These are phyloP conservation scores for Chironomus tepperi DNA, from an alignment of 1,140 invertebrate genomes.

Conservation along the genomic window DNA sequence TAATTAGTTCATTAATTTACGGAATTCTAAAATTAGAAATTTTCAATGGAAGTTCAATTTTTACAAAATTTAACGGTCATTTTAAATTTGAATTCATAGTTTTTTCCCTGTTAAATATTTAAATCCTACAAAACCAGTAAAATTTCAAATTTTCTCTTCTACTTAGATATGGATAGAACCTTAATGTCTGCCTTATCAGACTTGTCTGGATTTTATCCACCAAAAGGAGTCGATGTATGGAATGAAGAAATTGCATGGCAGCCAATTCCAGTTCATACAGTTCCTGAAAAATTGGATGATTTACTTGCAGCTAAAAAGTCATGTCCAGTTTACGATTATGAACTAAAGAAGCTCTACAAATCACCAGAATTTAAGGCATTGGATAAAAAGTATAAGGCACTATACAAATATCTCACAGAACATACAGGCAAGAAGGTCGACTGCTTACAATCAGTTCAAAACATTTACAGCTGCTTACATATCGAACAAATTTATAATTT, in stretches of 20 bases:
- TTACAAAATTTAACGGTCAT: too few relatives aligned
- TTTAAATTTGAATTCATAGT: too few relatives aligned
- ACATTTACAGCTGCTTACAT: slow-evolving; percentile 56
- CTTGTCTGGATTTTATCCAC: slow-evolving; percentile 73
- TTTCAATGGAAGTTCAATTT: too few relatives aligned
- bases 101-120: too few relatives aligned
- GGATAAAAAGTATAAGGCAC: slow-evolving; percentile 47
- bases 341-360: slow-evolving; percentile 45
- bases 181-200: slow-evolving; percentile 80
- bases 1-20: too few relatives aligned
- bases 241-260: slow-evolving; percentile 67
- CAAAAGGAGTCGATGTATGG: slow-evolving; percentile 52
- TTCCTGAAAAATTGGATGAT: slow-evolving; percentile 55
- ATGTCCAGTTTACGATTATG: slow-evolving; percentile 55
- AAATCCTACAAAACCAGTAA: too few relatives aligned
- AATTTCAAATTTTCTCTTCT: too few relatives aligned
- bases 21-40: too few relatives aligned
- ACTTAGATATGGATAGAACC: slow-evolving; percentile 69
- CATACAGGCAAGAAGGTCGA: slow-evolving; percentile 49
- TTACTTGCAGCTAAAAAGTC: slow-evolving; percentile 54
- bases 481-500: slow-evolving; percentile 64
- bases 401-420: slow-evolving; percentile 55
- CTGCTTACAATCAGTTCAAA: slow-evolving; percentile 45
- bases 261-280: slow-evolving; percentile 80
- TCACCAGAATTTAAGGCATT: slow-evolving; percentile 50